Evolutionary conservation across 2,113 vertebrate genomes (phyloP).

Genomic region (Elephas maximus): DNA sequence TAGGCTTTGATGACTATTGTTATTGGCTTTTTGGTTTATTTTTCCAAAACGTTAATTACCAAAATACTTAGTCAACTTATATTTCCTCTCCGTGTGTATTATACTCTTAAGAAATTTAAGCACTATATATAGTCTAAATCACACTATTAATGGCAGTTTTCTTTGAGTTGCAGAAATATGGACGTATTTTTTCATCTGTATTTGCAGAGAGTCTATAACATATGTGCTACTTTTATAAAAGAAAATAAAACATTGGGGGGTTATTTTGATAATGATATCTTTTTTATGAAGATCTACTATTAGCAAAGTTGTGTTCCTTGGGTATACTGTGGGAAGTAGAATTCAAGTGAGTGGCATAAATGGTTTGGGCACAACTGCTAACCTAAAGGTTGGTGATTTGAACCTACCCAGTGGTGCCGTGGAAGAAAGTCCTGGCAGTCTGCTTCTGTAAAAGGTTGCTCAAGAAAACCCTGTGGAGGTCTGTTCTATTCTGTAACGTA

Average conservation of each 20-base stretch:
- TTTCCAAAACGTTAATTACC: slow-evolving; percentile 37
- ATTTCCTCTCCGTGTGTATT: background rate
- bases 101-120: background rate
- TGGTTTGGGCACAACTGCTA: background rate
- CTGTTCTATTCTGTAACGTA: no score
- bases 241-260: slow-evolving; percentile 14
- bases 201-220: slow-evolving; percentile 32
- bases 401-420: background rate
- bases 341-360: background rate
- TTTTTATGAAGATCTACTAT: slow-evolving; percentile 37
- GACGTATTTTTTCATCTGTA: slow-evolving; percentile 13
- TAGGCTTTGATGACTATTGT: background rate
- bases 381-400: background rate
- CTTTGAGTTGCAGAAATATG: slow-evolving; percentile 19
- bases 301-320: slow-evolving; percentile 11
- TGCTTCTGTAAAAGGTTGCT: background rate
- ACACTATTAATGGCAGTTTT: slow-evolving; percentile 31
- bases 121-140: slow-evolving; percentile 9
- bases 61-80: background rate
- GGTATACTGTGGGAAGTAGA: slow-evolving; percentile 16
- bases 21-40: background rate
- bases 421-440: background rate
- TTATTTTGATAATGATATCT: background rate
- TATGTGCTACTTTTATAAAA: slow-evolving; percentile 36
- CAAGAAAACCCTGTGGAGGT: no score